phyloP scores from a whole-genome alignment of 2,113 vertebrate genomes.

The Percina caprodes region DNA sequence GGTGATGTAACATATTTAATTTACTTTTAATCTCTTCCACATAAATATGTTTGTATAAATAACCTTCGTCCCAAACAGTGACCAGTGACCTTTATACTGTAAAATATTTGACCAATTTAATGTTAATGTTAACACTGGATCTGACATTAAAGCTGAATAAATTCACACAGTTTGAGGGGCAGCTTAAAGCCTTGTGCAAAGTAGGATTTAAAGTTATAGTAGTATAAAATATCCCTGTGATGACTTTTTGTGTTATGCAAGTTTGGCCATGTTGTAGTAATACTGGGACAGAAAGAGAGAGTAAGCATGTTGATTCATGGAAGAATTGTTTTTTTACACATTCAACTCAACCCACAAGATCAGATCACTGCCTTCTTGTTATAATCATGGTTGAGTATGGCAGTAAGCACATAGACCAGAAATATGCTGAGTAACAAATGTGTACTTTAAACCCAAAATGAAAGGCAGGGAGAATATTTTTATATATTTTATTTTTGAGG shows the following conservation, averaged over 20 bases:
- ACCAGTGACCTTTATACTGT: not conserved
- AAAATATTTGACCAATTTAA: not conserved
- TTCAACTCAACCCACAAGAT: constrained; percentile 37
- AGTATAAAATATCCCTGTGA: not conserved
- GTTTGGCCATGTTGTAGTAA: constrained; percentile 28
- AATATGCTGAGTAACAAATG: constrained; percentile 30
- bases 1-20: constrained; percentile 82
- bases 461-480: not conserved
- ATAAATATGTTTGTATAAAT: not conserved
- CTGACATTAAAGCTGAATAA: not conserved
- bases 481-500: too few species aligned
- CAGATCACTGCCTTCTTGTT: constrained; percentile 6
- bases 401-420: constrained; percentile 1
- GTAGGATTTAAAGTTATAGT: not conserved
- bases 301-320: constrained; percentile 42
- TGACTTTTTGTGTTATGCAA: constrained; percentile 8
- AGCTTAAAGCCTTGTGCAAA: not conserved
- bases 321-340: constrained; percentile 40
- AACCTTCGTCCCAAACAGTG: not conserved
- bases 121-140: not conserved
- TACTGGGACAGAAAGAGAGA: not conserved
- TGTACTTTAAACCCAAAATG: not conserved
- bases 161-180: not conserved
- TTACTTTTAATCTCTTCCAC: not conserved
- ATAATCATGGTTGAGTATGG: too few species aligned